Base-by-base conservation (phyloP, 2,888 invertebrate genomes). In the Pharmacophagus antenor region DNA sequence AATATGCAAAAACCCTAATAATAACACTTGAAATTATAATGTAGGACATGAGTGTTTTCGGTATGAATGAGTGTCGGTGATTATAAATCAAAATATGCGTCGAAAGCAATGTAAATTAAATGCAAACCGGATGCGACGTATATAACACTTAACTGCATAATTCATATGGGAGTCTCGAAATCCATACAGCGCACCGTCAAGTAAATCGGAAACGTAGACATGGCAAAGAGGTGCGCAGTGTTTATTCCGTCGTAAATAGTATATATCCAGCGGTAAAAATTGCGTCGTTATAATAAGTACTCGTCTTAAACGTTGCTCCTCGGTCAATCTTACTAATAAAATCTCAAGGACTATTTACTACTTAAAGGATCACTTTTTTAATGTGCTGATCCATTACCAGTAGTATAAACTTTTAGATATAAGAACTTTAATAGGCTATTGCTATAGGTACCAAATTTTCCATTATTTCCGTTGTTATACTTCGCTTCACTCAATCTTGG, bases 111-210 rank as follows among this genome's bases (percentile, higher is more conserved):
- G 44, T 48, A 41, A 12, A 31, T 50, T 23, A 47, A 54, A 49
- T 17, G 49, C 21, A 50, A 41, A 31, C 59, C 59, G 59, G 59
- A 60, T 60, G 55, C 31, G 46, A 18, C 23, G 50, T 51, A 56
- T 55, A 56, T 51, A 50, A 59, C 42, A 48, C 18, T 50, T 55
- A 44, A 60, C 50, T 46, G 51, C 55, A 60, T 37, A 50, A 50
- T 55, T 46, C 37, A 41, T 44, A 37, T 51, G n/a, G n/a, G 44
- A 25, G 41, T 48, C 17, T 53, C 41, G 20, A 15, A 48, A 53
- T n/a, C 41, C 44, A 25, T 21, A 50, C 48, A 50, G 23, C 21
- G 37, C 49, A 17, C 22, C 46, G 44, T 41, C 27, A 27, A 27
- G 50, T 27, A 50, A 31, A n/a, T 20, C 18, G 46, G 18, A 44